Base-by-base conservation (phyloP, 1,140 invertebrate genomes). In the Drosophila biarmipes region DNA sequence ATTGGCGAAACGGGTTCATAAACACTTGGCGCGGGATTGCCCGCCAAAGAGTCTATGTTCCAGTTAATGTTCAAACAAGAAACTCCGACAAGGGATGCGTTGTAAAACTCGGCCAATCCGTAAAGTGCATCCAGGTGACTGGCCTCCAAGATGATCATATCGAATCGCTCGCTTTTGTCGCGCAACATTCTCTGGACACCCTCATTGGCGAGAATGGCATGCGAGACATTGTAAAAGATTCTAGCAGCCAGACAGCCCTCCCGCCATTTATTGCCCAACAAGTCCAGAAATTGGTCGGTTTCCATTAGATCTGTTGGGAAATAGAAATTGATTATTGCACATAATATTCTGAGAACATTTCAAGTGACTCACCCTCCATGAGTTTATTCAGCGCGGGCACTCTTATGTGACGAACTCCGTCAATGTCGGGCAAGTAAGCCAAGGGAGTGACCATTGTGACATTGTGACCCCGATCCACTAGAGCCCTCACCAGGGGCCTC, bases 1-100 rank as follows among this genome's bases (percentile, higher is more conserved):
- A 78, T 54, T 2, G 91, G 89, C 0, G 80, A 52, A 27, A 91
- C 49, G 0, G 92, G 90, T 0, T 92, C 74, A 24, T 92, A 92
- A 1, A 81, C 24, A 27, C 57, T 90, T 0, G 90, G 78, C 19
- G 90, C 76, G 0, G 56, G 35, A 21, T 82, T 82, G 2, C 80
- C 80, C 6, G 74, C 69, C 17, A 59, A 19, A 0, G 49, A 52
- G 40, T 82, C 80, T 0, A 66, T n/a, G 6, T 61, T 15, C 80
- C 80, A 82, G 2, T 37, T 73, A 1, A 40, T 19, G 6, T 73
- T 45, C 21, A 87, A 48, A 0, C 76, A 48, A 6, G 77, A 51
- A 7, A 91, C 2, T 0, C 75, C 84, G 15, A 91, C 54, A 0
- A 86, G 34, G 0, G 74, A 58, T 4, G 85, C 86, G 40, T 76